phyloP scores from a whole-genome alignment of 2,797 vertebrate species.

The Anabas testudineus region DNA sequence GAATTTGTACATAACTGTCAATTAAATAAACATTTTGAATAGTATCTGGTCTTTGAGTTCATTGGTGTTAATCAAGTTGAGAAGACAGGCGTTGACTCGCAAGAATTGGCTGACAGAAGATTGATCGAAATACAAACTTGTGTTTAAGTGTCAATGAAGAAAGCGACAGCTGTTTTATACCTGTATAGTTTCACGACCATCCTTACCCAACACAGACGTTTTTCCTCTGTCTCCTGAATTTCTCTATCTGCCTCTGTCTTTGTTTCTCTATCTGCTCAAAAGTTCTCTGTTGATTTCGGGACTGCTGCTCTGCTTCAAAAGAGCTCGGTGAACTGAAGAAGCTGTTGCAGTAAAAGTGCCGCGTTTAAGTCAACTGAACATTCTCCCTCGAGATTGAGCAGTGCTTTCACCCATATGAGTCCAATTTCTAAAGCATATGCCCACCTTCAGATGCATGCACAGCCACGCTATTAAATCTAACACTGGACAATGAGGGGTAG shows the following conservation, averaged over 20 bases:
- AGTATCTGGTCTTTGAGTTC: background rate
- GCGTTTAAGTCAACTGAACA: constrained; percentile 63
- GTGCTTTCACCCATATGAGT: constrained; percentile 46
- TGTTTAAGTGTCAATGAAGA: constrained; percentile 30
- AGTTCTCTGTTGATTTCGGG: constrained; percentile 54
- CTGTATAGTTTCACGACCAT: constrained; percentile 40
- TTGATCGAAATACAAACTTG: constrained; percentile 40
- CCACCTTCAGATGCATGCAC: constrained; percentile 40
- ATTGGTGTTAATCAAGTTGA: constrained; percentile 7
- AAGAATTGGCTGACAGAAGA: constrained; percentile 16
- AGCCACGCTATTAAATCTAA: constrained; percentile 54
- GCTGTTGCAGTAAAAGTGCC: constrained; percentile 53
- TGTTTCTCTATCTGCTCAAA: constrained; percentile 54
- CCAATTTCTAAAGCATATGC: constrained; percentile 51
- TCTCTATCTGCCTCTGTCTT: constrained; percentile 53
- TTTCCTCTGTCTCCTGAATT: constrained; percentile 38
- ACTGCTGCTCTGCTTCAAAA: constrained; percentile 50
- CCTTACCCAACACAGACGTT: constrained; percentile 46
- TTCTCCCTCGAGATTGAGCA: constrained; percentile 51
- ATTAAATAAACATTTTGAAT: background rate
- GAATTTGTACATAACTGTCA: background rate
- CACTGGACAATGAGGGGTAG: constrained; percentile 52
- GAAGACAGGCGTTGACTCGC: constrained; percentile 10
- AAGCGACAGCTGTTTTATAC: constrained; percentile 52
- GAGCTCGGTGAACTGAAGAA: constrained; percentile 50